Base-by-base conservation (phyloP, 2,888 invertebrate species). In the Drosophila borealis region DNA sequence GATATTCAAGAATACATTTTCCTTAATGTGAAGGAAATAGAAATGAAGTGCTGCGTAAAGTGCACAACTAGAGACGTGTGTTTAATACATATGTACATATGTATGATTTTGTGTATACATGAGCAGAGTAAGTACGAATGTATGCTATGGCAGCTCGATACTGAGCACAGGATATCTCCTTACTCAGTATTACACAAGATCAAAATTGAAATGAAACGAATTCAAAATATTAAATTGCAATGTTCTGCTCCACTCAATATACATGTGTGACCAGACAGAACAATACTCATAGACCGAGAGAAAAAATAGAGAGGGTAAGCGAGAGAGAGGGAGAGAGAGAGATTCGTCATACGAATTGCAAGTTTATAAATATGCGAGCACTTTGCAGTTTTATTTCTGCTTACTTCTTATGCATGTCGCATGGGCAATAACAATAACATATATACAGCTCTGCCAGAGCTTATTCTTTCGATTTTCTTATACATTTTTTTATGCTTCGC, bases 331-430 rank as follows among this genome's bases (percentile, higher is more conserved):
- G 17, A 17, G 17, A 17, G 25, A 14, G 4, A 0, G 34, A 34
- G 21, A 14, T 11, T 50, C 37, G 6, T 14, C 50, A 48, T 19
- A 46, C 46, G 29, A 46, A 34, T 49, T 36, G 34, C 17, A 49
- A 49, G 49, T 19, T 49, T 49, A 49, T 19, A 25, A 9, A 29
- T 48, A 48, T 25, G 0, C 48, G 11, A 44, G 36, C 13, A 50
- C 14, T 46, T 50, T 39, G 29, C 33, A 34, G 21, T 50, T 48
- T 17, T 33, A 33, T 62, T 36, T 62, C 36, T 54, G 45, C 34
- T 53, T 34, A 73, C 61, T 74, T 62, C 78, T 53, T 86, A 81
- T 88, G 79, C 91, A 90, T 74, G 85, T 82, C 86, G 77, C 87
- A 84, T 85, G 83, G 60, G 82, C 75, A 70, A 84, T 82, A 85